These are phyloP conservation scores for Discoglossus pictus DNA, from an alignment of 2,797 vertebrate species.

Conservation along the genomic window DNA sequence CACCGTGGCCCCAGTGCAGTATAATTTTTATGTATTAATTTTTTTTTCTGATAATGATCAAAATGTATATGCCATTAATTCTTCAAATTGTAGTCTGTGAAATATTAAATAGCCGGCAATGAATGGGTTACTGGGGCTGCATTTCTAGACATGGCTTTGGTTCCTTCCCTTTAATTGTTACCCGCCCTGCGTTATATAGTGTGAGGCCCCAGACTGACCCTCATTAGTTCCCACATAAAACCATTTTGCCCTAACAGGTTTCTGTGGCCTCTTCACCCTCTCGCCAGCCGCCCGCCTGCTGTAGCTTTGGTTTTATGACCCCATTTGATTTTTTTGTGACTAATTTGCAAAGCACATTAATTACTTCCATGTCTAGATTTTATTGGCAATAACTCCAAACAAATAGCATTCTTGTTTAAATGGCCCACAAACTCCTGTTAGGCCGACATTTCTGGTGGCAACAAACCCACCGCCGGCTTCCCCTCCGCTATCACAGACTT, in stretches of 20 bases:
- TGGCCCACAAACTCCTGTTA: slow-evolving; percentile 8
- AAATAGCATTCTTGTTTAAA: slow-evolving; percentile 52
- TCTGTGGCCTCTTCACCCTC: slow-evolving; percentile 22
- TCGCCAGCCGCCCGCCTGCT: slow-evolving; percentile 18
- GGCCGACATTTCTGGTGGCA: slow-evolving; percentile 10
- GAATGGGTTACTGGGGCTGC: slow-evolving; percentile 6
- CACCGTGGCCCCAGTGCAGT: too few species aligned
- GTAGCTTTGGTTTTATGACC: slow-evolving; percentile 56
- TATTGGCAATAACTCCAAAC: slow-evolving; percentile 56
- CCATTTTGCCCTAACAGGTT: slow-evolving; percentile 31
- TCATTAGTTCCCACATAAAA: slow-evolving; percentile 44
- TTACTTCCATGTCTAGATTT: slow-evolving; percentile 62
- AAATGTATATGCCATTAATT: too few species aligned
- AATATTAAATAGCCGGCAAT: too few species aligned
- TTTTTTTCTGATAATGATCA: too few species aligned
- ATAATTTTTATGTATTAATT: too few species aligned
- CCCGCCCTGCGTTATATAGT: slow-evolving; percentile 53
- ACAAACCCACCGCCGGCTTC: neutral
- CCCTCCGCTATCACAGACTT: slow-evolving; percentile 44
- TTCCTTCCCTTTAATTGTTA: slow-evolving; percentile 17
- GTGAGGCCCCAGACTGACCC: slow-evolving; percentile 61
- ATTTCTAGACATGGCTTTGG: slow-evolving; percentile 23
- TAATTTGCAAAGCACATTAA: slow-evolving; percentile 59
- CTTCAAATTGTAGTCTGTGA: too few species aligned
- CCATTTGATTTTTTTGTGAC: slow-evolving; percentile 56